A percentile compares a stretch with the other conserved stretches of the same genome.
Evolutionary conservation across 2,113 vertebrate genomes (phyloP).

Genomic region (Narcine bancroftii): DNA sequence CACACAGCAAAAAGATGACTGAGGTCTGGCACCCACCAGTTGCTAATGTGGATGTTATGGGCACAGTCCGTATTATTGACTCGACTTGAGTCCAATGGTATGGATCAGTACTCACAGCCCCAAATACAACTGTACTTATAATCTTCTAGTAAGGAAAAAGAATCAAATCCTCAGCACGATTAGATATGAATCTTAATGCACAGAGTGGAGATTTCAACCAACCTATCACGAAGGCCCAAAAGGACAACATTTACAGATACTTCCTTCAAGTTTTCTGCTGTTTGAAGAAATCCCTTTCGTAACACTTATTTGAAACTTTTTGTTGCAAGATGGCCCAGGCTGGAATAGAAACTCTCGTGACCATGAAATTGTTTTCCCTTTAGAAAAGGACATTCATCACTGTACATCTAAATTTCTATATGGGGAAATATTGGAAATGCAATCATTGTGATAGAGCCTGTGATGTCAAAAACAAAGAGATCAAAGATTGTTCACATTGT

Average conservation of each 20-base stretch:
- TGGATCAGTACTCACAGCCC: background rate
- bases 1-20: background rate
- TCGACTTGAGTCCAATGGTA: background rate
- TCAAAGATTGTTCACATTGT: background rate
- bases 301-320: background rate
- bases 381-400: background rate
- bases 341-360: background rate
- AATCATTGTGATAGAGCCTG: background rate
- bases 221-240: background rate
- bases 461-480: background rate
- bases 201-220: background rate
- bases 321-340: background rate
- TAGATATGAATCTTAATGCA: background rate
- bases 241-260: background rate
- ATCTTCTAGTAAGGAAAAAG: background rate
- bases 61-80: background rate
- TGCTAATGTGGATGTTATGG: background rate
- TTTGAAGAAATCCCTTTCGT: background rate
- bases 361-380: background rate
- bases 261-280: background rate
- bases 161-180: background rate
- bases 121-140: background rate
- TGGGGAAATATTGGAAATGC: background rate
- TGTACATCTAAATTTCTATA: background rate
- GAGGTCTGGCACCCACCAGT: background rate